Evolutionary conservation across 2,888 invertebrate genomes (phyloP).

Genomic region (Baccha elongata): DNA sequence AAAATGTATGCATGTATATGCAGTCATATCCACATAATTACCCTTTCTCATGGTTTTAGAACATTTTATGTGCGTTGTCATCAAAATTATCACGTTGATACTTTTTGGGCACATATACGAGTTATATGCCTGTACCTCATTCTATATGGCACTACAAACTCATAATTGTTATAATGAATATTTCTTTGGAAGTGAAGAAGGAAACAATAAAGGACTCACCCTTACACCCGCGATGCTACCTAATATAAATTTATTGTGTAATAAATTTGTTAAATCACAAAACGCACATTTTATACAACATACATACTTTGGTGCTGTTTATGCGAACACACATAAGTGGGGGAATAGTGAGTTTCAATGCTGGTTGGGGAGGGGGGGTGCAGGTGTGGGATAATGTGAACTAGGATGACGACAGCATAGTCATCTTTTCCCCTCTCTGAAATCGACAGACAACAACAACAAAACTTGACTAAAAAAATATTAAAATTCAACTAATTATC

Average conservation of each 20-base stretch:
- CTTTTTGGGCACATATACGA: slow-evolving; percentile 52
- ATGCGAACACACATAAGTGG: slow-evolving; percentile 51
- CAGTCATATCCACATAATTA: too few relatives aligned
- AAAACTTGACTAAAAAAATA: slow-evolving; percentile 59
- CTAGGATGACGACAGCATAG: slow-evolving; percentile 23
- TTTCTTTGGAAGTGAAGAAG: slow-evolving; percentile 66
- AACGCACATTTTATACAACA: slow-evolving; percentile 42
- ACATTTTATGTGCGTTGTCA: slow-evolving; percentile 61
- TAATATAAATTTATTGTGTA: slow-evolving; percentile 72
- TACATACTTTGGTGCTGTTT: too few relatives aligned
- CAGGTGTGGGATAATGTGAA: neutral
- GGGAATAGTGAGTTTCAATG: slow-evolving; percentile 50
- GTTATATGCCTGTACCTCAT: too few relatives aligned
- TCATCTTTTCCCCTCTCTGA: slow-evolving; percentile 5
- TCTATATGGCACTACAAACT: slow-evolving; percentile 59
- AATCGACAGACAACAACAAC: slow-evolving; percentile 19
- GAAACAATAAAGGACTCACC: slow-evolving; percentile 68
- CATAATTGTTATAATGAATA: slow-evolving; percentile 68
- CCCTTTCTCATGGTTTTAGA: slow-evolving; percentile 49
- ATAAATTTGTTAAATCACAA: slow-evolving; percentile 73
- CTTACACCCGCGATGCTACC: slow-evolving; percentile 64
- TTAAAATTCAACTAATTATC: slow-evolving; percentile 70
- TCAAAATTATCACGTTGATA: slow-evolving; percentile 72
- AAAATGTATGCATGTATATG: too few relatives aligned
- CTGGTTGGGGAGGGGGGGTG: slow-evolving; percentile 1